Base-by-base conservation (phyloP, 2,888 invertebrate genomes). In the Drosophila dives region DNA sequence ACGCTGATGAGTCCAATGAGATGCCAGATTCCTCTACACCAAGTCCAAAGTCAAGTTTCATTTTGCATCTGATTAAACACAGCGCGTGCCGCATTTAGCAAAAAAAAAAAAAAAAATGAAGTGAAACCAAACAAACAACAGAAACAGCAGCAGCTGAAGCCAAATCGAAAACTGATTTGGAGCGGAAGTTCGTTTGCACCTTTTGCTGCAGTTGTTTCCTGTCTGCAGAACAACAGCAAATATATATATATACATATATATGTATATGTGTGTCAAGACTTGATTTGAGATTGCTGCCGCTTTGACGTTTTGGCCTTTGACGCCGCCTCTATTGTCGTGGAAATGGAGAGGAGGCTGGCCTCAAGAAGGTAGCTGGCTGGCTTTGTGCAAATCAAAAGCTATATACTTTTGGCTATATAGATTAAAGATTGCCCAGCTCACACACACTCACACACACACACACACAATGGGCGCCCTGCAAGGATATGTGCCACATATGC, bases 131-230 rank as follows among this genome's bases (percentile, higher is more conserved):
- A 15, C 26, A 55, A 38, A 15, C 26, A 26, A 38, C 29, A 38
- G 65, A 63, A 62, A n/a, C 26, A 29, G 49, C n/a, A 56, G 75
- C 71, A 72, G 73, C 59, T 69, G 76, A 60, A 55, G 75, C 71
- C 84, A 89, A 88, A 90, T 88, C 86, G 82, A 90, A 85, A 81
- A 88, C 86, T 89, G 90, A 89, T 90, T 89, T 88, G 78, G 90
- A 84, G 90, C 91, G 91, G 92, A 91, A 91, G 91, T 91, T 90
- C 90, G 88, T 91, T 91, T 91, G 90, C 91, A 91, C 92, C 91
- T 91, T 91, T 75, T 76, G 83, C 81, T 56, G 56, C 56, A 56
- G 56, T 56, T 56, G 86, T 83, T 91, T 91, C 91, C 91, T 88
- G 90, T 84, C 74, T 83, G 69, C 60, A 66, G 67, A 78, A 71